These are phyloP conservation scores for Sesia apiformis DNA, from an alignment of 2,888 invertebrate genomes.

Conservation along the genomic window DNA sequence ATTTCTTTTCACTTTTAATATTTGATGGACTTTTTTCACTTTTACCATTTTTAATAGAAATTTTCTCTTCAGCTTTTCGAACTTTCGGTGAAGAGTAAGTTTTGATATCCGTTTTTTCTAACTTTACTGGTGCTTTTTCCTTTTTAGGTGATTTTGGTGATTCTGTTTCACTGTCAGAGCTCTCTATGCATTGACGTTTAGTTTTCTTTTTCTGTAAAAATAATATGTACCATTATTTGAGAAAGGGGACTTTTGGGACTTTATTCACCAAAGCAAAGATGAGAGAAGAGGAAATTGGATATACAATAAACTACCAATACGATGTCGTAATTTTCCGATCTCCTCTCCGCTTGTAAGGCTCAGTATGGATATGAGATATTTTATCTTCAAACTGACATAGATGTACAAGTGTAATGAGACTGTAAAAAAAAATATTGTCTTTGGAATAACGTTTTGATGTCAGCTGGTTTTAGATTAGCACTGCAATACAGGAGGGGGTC, in stretches of 20 bases:
- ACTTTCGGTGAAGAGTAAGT: conserved; percentile 43
- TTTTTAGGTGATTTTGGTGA: conserved; percentile 8
- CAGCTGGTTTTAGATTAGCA: no score
- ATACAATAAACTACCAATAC: no score
- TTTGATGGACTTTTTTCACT: conserved; percentile 7
- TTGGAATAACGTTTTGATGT: no score
- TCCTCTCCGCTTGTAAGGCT: no score
- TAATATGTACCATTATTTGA: no score
- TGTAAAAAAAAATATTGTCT: not conserved
- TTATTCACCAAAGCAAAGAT: no score
- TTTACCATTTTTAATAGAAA: conserved; percentile 4
- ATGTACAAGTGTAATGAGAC: not conserved
- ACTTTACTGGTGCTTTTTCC: conserved; percentile 16
- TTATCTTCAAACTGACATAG: not conserved
- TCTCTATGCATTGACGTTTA: conserved; percentile 55
- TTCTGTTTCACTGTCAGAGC: conserved; percentile 49
- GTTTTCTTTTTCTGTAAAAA: conserved; percentile 37
- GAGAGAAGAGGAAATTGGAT: no score
- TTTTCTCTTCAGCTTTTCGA: conserved; percentile 11
- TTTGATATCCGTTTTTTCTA: conserved; percentile 29
- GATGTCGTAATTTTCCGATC: no score
- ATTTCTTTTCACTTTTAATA: conserved; percentile 11
- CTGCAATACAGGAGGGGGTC: no score
- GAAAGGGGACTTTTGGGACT: no score
- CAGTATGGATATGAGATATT: no score